These are phyloP conservation scores for Ceraclea dissimilis DNA, from an alignment of 2,888 invertebrate genomes.

Conservation along the genomic window DNA sequence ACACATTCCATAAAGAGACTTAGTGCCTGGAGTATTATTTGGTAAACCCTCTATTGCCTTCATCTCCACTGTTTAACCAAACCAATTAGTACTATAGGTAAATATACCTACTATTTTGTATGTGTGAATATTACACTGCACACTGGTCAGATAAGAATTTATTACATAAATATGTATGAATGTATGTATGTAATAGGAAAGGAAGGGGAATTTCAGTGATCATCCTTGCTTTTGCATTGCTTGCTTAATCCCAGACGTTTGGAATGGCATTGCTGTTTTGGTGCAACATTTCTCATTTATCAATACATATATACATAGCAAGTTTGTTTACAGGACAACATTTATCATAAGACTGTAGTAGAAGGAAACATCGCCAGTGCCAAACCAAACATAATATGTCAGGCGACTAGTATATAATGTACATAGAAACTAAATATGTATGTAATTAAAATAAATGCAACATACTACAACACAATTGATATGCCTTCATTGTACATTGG, in stretches of 20 bases:
- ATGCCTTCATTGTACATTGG: background rate
- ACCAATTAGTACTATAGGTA: no score
- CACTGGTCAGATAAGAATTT: no score
- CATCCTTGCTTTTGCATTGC: slow-evolving; percentile 30
- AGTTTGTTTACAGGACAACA: background rate
- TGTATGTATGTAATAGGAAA: background rate
- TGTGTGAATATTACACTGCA: no score
- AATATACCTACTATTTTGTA: no score
- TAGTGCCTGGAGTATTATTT: no score
- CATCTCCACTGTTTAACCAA: no score
- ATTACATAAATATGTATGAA: no score
- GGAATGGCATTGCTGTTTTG: slow-evolving; percentile 64
- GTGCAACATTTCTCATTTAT: slow-evolving; percentile 41
- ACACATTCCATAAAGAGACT: slow-evolving; percentile 10
- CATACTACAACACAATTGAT: no score
- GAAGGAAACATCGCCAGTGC: slow-evolving; percentile 27
- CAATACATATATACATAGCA: background rate
- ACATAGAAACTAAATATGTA: no score
- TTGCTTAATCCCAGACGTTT: slow-evolving; percentile 63
- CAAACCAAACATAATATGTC: slow-evolving; percentile 24
- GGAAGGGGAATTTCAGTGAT: slow-evolving; percentile 24
- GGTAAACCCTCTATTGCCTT: no score
- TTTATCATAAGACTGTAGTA: slow-evolving; percentile 10
- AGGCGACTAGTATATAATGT: slow-evolving; percentile 25
- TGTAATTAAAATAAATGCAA: no score